phyloP scores from a whole-genome alignment of 2,888 invertebrate genomes.

The Sinelater perroti region DNA sequence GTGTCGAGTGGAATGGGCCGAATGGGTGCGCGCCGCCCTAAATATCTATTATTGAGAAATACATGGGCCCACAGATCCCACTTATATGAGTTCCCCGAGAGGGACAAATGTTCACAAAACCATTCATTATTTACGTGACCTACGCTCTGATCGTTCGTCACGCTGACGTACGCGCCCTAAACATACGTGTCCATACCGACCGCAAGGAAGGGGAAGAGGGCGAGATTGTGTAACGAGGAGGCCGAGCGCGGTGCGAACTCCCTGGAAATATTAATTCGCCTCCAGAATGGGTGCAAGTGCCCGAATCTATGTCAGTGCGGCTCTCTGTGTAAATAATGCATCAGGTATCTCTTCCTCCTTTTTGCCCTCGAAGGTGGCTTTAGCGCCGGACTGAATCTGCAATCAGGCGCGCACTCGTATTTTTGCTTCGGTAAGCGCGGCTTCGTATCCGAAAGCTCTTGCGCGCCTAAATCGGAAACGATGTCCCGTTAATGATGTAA shows the following conservation, averaged over 20 bases:
- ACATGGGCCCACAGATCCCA: constrained; percentile 48
- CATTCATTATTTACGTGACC: constrained; percentile 51
- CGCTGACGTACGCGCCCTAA: constrained; percentile 8
- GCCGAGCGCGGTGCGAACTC: neutral
- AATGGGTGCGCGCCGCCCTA: constrained; percentile 49
- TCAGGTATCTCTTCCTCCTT: constrained; percentile 31
- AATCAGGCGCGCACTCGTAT: constrained; percentile 31
- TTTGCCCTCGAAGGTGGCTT: constrained; percentile 22
- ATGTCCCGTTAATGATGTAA: too few relatives aligned
- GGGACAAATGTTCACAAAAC: constrained; percentile 48
- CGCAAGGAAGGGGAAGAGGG: neutral
- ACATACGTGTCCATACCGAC: constrained; percentile 13
- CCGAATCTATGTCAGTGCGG: constrained; percentile 23
- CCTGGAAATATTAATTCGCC: constrained; percentile 22
- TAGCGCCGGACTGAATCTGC: constrained; percentile 27
- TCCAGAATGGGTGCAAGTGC: constrained; percentile 14
- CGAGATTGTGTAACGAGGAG: neutral
- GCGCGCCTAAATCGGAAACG: too few relatives aligned
- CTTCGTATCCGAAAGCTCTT: too few relatives aligned
- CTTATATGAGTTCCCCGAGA: constrained; percentile 47
- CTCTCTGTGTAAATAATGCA: constrained; percentile 34
- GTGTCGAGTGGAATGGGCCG: constrained; percentile 39
- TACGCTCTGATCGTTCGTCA: constrained; percentile 39
- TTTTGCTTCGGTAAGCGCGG: constrained; percentile 34
- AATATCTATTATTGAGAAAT: constrained; percentile 54